Evolutionary conservation across 2,797 vertebrate species (phyloP), one percentile per base, ranked within the genome.

Genomic region (Pempheris klunzingeri): DNA sequence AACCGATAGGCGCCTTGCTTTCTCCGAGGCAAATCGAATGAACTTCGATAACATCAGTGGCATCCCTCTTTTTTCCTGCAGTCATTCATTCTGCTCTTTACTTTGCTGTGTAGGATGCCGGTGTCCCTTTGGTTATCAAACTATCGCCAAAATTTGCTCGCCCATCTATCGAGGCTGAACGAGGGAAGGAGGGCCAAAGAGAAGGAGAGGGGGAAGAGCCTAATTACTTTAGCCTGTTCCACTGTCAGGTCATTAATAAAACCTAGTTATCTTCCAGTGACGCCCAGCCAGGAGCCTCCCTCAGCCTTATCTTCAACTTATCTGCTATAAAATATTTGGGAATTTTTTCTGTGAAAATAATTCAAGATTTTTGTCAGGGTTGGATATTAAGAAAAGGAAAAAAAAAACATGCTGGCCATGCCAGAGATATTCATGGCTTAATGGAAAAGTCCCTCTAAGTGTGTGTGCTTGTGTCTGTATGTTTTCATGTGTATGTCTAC

Each of bases 231-330:
- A 95, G 95, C 95, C 95, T 80, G 75, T 95, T 93, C 70, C 84
- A 91, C 80, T 99, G 98, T 97, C 98, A 98, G 98, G 97, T 97
- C 97, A 98, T 99, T 99, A 99, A 99, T 99, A 98, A 98, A 97
- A 95, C 91, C 94, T 95, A 96, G 96, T 97, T 99, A 99, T 99
- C 97, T 95, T 93, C 87, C 91, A 65, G 73, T 93, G 93, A 93
- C 91, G 93, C 95, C 94, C 93, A 92, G 91, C 94, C 81, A 87
- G 82, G 75, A 89, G 86, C 80, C 76, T 80, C 79, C 78, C 49
- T 93, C 95, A 88, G 93, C 94, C 94, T 88, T 90, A 94, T 90
- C 93, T 95, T 94, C 70, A 69, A 86, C 92, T 96, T 96, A 99
- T 99, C 98, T 96, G 39, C 74, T 93, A 96, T 96, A 96, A 97